Conservation (phyloP, 92 coral and sea anemone species). For the Umimayanthus chanpuru region DNA sequence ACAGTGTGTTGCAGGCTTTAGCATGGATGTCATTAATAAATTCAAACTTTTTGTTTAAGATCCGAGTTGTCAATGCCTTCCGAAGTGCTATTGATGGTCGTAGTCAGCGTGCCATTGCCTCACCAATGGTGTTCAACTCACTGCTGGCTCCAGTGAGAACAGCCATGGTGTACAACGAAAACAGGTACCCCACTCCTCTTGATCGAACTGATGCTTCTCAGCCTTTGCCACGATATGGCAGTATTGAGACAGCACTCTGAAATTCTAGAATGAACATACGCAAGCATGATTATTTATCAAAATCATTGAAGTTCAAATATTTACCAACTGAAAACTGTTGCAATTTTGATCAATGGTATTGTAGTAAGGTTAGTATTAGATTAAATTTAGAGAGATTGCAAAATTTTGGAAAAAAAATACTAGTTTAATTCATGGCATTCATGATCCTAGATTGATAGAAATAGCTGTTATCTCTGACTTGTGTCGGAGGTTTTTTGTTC, state of each 20-base stretch:
- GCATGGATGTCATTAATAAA: not conserved
- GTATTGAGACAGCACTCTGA: conserved; percentile 81
- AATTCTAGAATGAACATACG: not conserved
- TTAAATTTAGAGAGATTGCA: not conserved
- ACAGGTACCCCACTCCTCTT: conserved; percentile 59
- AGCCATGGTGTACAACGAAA: conserved; percentile 91
- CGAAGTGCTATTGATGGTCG: conserved; percentile 96
- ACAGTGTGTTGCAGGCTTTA: too few species aligned
- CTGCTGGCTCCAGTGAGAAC: conserved; percentile 99
- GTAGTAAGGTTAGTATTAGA: not conserved
- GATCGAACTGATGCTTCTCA: conserved; percentile 69
- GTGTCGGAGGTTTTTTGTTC: not conserved
- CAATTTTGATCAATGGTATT: conserved; percentile 8
- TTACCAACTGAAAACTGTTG: not conserved
- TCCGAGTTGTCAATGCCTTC: conserved; percentile 99
- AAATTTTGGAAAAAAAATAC: not conserved
- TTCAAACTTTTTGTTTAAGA: conserved; percentile 51
- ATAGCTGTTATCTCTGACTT: not conserved
- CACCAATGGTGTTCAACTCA: conserved; percentile 98
- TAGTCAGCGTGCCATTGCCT: conserved; percentile 96
- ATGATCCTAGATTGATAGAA: not conserved
- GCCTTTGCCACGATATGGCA: conserved; percentile 78
- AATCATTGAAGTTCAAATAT: conserved; percentile 3
- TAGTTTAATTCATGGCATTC: not conserved
- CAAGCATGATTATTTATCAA: conserved; percentile 29